Base-by-base conservation (phyloP, 92 coral and sea anemone genomes). In the Diadumene lineata region DNA sequence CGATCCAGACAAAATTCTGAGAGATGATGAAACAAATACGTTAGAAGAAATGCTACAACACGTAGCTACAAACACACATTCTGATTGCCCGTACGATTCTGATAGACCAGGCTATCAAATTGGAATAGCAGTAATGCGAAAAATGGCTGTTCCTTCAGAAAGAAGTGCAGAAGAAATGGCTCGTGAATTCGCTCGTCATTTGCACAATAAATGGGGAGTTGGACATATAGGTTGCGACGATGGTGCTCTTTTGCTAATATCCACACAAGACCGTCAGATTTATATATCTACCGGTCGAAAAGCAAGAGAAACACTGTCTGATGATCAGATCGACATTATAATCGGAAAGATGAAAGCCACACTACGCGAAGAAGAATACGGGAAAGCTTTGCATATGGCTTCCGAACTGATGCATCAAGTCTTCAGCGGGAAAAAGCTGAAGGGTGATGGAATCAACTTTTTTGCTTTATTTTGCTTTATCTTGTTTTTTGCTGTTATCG, bases 201-300 rank as follows among this genome's bases (percentile, higher is more conserved):
- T 92, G 63, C 97, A 92, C 56, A 83, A 80, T 56, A 33, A 68
- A 23, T 92, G 97, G 97, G 97, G 87, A 21, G 92, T 92, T 9
- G 97, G 97, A 0, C 72, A 83, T 62, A 13, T 44, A 1, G 89
- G 79, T 17, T 92, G 94, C 66, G 82, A 89, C 44, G 97, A 92
- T 70, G 97, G 97, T 3, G 89, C 74, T 19, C 31, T 92, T 34
- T 57, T 92, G 25, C 38, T 92, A 23, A 77, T 92, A 23, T 82
- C 94, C 1, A 68, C 81, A 25, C 21, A 33, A 33, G 94, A 92
- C 70, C 81, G 97, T 22, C 88, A 89, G 43, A 56, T 92, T 67
- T 92, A 89, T 46, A 66, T 89, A 58, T 85, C 94, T 15, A 92
- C 97, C 26, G 97, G 97, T 1, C 82, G 78, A 57, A 68, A 73